Evolutionary conservation across 2,888 invertebrate genomes (phyloP), one percentile per base, ranked within the genome.

Genomic region (Lordiphosa andalusiaca): DNA sequence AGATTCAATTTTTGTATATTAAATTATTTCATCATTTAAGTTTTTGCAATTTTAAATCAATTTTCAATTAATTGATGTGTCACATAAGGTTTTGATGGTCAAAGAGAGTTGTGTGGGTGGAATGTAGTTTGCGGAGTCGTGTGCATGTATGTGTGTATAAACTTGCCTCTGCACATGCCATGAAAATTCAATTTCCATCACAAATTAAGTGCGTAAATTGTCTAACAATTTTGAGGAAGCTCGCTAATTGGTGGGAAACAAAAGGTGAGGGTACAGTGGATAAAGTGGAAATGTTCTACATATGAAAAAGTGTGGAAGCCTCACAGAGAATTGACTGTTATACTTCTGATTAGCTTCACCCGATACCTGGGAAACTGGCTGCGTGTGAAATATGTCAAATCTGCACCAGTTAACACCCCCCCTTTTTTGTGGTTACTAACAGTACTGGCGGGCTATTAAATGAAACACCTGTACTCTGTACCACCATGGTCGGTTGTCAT

Each of bases 21-120:
- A 65, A 71, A 58, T 47, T 61, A 53, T 71, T 65, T 61, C 71
- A 54, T 49, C 52, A 57, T 68, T 65, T 65, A 60, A 35, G 55
- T 64, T 56, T 33, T 44, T 44, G 52, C 50, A 53, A 50, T 41
- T 46, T 51, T 51, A 13, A 55, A 61, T 63, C 50, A 13, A 44
- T 30, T 44, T 44, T 12, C 30, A 44, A 30, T 44, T 30, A 44
- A 44, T 42, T 42, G 42, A 42, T 42, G 42, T 42, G 9, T 42
- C 4, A 23, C 42, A 42, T 6, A 13, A 16, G 25, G 30, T 6
- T 30, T 30, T 30, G 7, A 9, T 30, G 30, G 30, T 30, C 30
- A 30, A 30, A 30, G 30, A 30, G 30, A 30, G 30, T 30, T 30
- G 30, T 30, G 30, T 9, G 30, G 30, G 30, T 7, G 30, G 9